Evolutionary conservation across 53 echinoderm and acorn worm genomes (phyloP).

Genomic region (Echinarachnius parma): DNA sequence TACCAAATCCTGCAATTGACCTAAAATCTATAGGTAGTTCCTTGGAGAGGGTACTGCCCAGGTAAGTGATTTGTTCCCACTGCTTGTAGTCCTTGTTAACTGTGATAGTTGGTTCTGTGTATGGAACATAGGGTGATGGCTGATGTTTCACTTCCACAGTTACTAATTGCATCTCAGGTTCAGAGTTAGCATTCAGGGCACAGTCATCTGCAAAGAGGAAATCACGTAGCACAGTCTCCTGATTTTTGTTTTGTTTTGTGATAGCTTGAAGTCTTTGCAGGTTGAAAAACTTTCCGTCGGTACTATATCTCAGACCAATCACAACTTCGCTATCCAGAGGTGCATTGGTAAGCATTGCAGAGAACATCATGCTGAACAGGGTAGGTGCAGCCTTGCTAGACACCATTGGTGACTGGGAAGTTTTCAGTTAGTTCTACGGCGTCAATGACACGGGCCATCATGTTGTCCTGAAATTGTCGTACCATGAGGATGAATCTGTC

Average conservation of each 20-base stretch:
- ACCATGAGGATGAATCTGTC: slow-evolving; percentile 28
- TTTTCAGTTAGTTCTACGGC: slow-evolving; percentile 14
- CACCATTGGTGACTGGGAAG: slow-evolving; percentile 44
- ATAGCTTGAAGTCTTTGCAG: neutral
- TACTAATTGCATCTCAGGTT: neutral
- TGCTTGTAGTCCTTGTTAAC: neutral
- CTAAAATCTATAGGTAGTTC: neutral
- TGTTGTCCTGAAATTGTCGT: slow-evolving; percentile 17
- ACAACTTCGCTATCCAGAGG: neutral
- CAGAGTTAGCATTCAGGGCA: neutral
- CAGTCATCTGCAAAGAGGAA: slow-evolving; percentile 10
- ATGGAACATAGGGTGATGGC: neutral
- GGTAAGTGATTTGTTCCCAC: neutral
- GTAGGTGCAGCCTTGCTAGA: slow-evolving; percentile 30
- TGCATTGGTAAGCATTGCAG: slow-evolving; percentile 6
- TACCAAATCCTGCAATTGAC: neutral
- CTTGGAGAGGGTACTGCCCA: slow-evolving; percentile 11
- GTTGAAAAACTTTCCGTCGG: slow-evolving; percentile 1
- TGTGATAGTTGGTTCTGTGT: neutral
- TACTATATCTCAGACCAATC: slow-evolving; percentile 5
- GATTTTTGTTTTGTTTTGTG: neutral
- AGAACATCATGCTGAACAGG: slow-evolving; percentile 24
- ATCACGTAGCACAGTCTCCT: slow-evolving; percentile 2
- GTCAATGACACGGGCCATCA: slow-evolving; percentile 30
- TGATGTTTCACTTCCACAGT: neutral